These are phyloP conservation scores for Amphipoea oculea DNA, from an alignment of 2,888 invertebrate genomes.

Conservation along the genomic window DNA sequence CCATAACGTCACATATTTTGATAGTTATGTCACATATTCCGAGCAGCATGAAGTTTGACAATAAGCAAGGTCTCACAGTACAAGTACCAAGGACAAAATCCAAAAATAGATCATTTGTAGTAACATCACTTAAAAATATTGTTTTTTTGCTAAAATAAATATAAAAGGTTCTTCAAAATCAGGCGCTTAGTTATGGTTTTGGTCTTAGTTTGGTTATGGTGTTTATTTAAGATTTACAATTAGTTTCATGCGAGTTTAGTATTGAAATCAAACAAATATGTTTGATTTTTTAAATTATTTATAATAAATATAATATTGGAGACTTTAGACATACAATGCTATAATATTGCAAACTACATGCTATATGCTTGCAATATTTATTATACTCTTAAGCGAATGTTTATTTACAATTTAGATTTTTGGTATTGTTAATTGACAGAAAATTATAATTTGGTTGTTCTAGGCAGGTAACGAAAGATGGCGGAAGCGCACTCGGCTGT, in stretches of 20 bases:
- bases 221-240: background rate
- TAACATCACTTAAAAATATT: background rate
- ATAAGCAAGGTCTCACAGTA: background rate
- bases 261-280: background rate
- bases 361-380: background rate
- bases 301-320: background rate
- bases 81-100: background rate
- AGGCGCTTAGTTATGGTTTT: background rate
- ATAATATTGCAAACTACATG: background rate
- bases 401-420: background rate
- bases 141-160: background rate
- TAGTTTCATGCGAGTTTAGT: background rate
- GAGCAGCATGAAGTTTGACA: background rate
- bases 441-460: conserved; percentile 38
- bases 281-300: background rate
- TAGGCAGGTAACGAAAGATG: conserved; percentile 90
- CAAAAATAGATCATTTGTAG: background rate
- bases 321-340: background rate
- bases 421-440: background rate
- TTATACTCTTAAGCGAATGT: background rate
- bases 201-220: too few relatives aligned
- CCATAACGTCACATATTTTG: background rate
- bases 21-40: background rate
- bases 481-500: conserved; percentile 99
- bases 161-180: background rate